phyloP scores from a whole-genome alignment of 23 tunicate species.

The Clavelina lepadiformis region DNA sequence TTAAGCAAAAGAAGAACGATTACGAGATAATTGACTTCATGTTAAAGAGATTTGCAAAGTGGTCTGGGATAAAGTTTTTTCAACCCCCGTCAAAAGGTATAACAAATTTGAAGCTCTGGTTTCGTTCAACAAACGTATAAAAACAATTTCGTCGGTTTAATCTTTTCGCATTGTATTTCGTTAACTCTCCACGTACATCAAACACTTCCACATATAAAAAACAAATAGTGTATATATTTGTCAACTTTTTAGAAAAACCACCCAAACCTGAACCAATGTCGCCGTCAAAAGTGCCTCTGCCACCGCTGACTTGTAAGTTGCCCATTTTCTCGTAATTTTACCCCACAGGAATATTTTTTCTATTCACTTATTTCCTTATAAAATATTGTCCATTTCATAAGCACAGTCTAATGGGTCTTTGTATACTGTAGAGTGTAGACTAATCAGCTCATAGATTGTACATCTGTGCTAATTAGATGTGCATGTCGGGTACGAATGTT shows the following conservation, averaged over 20 bases:
- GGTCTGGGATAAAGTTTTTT: slow-evolving; percentile 56
- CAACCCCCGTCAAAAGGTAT: slow-evolving; percentile 10
- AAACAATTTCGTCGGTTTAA: too few relatives aligned
- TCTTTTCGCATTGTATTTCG: too few relatives aligned
- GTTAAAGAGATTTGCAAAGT: slow-evolving; percentile 74
- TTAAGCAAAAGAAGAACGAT: slow-evolving; percentile 39
- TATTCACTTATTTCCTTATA: too few relatives aligned
- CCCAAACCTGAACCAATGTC: slow-evolving; percentile 6
- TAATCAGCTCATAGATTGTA: too few relatives aligned
- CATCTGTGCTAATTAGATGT: too few relatives aligned
- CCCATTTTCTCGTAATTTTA: too few relatives aligned
- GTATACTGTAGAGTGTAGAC: too few relatives aligned
- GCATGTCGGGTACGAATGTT: too few relatives aligned
- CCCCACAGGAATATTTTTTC: too few relatives aligned
- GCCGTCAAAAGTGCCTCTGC: slow-evolving; percentile 24
- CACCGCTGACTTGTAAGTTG: slow-evolving; percentile 48
- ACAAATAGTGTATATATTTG: not conserved
- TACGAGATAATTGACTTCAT: slow-evolving; percentile 91
- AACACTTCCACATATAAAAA: not conserved
- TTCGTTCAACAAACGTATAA: too few relatives aligned
- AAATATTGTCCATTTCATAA: too few relatives aligned
- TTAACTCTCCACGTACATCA: not conserved
- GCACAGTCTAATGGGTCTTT: too few relatives aligned
- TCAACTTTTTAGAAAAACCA: slow-evolving; percentile 16
- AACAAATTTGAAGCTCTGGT: not conserved